Evolutionary conservation across 1,140 invertebrate species (phyloP).

Genomic region (Cydia strobilella): DNA sequence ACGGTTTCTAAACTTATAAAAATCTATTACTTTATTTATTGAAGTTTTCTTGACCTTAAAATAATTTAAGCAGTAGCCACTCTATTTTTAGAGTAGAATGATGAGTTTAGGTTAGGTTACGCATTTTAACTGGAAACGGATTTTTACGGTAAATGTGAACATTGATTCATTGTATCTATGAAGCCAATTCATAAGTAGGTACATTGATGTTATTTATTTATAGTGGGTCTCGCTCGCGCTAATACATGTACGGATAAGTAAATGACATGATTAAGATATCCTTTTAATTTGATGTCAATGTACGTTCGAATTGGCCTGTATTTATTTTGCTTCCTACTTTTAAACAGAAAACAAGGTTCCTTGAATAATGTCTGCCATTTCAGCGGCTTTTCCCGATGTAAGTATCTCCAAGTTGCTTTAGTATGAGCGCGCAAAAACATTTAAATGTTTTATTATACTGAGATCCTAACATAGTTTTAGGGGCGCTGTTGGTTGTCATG

Average conservation of each 20-base stretch:
- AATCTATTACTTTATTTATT: background rate
- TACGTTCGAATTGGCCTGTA: background rate
- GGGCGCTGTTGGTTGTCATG: background rate
- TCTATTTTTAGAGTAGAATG: too few species aligned
- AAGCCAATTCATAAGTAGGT: too few species aligned
- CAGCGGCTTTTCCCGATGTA: constrained; percentile 41
- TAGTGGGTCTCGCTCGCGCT: too few species aligned
- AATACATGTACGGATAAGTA: too few species aligned
- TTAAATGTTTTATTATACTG: constrained; percentile 48
- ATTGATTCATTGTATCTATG: too few species aligned
- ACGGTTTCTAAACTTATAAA: background rate
- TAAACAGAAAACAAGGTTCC: constrained; percentile 15
- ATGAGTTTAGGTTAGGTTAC: too few species aligned
- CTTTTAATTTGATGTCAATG: too few species aligned
- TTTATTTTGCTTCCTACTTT: background rate
- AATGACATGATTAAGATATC: too few species aligned
- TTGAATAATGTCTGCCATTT: constrained; percentile 45
- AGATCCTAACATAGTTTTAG: constrained; percentile 35
- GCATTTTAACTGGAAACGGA: too few species aligned
- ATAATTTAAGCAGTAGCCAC: background rate
- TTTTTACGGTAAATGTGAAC: too few species aligned
- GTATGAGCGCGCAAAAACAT: constrained; percentile 52
- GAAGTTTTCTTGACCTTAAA: background rate
- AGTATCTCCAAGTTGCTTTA: constrained; percentile 51
- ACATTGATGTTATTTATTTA: too few species aligned